These are phyloP conservation scores for Limenitis camilla DNA, from an alignment of 2,888 invertebrate genomes.

Conservation along the genomic window DNA sequence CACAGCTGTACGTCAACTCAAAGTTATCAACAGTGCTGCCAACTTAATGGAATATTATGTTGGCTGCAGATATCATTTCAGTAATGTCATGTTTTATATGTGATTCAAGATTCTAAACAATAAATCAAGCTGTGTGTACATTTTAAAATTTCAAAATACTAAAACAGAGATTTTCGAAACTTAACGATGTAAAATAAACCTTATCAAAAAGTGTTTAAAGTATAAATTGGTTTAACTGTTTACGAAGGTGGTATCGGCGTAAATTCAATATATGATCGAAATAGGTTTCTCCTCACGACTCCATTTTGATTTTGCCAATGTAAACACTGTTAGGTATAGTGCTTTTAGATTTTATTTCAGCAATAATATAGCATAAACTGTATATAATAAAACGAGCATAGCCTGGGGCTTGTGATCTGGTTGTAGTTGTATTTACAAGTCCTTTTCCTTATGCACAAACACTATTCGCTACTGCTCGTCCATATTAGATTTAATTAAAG, in stretches of 20 bases:
- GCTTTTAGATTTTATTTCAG: slow-evolving; percentile 2
- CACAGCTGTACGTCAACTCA: too few relatives aligned
- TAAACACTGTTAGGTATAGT: slow-evolving; percentile 24
- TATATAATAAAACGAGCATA: too few relatives aligned
- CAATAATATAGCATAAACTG: not conserved
- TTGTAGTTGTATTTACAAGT: too few relatives aligned
- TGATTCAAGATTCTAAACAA: not conserved
- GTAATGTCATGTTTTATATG: not conserved
- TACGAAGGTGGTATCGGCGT: slow-evolving; percentile 28
- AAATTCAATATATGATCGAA: slow-evolving; percentile 34
- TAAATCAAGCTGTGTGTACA: not conserved
- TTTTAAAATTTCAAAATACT: not conserved
- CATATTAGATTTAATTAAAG: too few relatives aligned
- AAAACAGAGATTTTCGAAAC: slow-evolving; percentile 14
- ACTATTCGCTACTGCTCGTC: too few relatives aligned
- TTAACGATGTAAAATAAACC: slow-evolving; percentile 1
- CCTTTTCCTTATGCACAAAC: too few relatives aligned
- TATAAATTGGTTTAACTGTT: slow-evolving; percentile 1
- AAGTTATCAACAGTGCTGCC: too few relatives aligned
- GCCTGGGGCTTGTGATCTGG: too few relatives aligned
- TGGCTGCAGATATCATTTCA: not conserved
- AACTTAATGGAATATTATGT: not conserved
- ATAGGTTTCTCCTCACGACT: slow-evolving; percentile 26
- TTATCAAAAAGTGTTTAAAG: not conserved
- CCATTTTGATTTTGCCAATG: slow-evolving; percentile 26